Conservation (phyloP, 2,797 vertebrate genomes). For the Siniperca scherzeri region DNA sequence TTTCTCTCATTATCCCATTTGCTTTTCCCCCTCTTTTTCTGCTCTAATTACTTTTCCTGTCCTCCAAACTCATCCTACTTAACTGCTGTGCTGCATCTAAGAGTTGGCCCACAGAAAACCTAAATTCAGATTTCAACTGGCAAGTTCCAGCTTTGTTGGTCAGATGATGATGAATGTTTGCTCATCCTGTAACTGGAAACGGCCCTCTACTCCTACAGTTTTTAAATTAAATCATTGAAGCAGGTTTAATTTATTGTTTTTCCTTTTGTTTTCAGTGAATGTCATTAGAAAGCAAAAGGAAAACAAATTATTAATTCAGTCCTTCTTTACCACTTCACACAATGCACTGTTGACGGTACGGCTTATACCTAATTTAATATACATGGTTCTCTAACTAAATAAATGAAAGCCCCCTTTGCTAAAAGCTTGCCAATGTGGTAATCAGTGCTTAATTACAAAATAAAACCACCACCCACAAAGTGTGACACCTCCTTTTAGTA, state of each 20-base stretch:
- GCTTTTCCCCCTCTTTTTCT: slow-evolving; percentile 8
- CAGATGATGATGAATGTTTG: slow-evolving; percentile 11
- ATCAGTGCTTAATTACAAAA: slow-evolving; percentile 64
- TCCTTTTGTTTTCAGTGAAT: slow-evolving; percentile 18
- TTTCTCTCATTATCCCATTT: slow-evolving; percentile 35
- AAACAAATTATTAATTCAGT: slow-evolving; percentile 45
- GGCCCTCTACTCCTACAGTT: neutral
- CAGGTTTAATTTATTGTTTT: slow-evolving; percentile 36
- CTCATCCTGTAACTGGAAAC: slow-evolving; percentile 1
- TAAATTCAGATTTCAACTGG: slow-evolving; percentile 22
- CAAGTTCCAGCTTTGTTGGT: neutral
- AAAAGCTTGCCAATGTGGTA: slow-evolving; percentile 53
- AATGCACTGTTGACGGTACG: slow-evolving; percentile 8
- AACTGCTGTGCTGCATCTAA: neutral
- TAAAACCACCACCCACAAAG: slow-evolving; percentile 49
- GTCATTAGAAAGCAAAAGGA: slow-evolving; percentile 36
- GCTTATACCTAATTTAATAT: slow-evolving; percentile 46
- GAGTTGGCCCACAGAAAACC: slow-evolving; percentile 6
- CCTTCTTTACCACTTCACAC: slow-evolving; percentile 35
- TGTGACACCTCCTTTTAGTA: slow-evolving; percentile 36
- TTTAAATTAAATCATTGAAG: slow-evolving; percentile 38
- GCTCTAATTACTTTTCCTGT: slow-evolving; percentile 20
- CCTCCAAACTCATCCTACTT: slow-evolving; percentile 17
- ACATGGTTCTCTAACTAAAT: slow-evolving; percentile 36
- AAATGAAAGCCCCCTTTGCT: slow-evolving; percentile 53